A percentile compares a stretch with the other conserved stretches of the same genome.
These are phyloP conservation scores for Plebejus anna DNA, from an alignment of 2,888 invertebrate species.

Conservation along the genomic window DNA sequence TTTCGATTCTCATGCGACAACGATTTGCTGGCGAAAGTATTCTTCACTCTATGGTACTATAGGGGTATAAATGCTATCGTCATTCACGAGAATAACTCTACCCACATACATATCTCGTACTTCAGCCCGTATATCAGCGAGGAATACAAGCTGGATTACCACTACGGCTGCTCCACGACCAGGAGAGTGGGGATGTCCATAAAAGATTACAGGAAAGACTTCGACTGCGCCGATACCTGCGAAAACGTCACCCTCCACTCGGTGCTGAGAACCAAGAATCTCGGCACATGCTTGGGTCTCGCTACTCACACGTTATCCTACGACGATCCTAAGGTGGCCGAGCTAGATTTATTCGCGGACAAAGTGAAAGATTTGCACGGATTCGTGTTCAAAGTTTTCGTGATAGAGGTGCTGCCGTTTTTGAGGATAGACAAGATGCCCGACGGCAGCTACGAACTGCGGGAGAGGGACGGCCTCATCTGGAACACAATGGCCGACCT, in stretches of 20 bases:
- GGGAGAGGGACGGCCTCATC: slow-evolving; percentile 57
- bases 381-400: slow-evolving; percentile 49
- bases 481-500: slow-evolving; percentile 58
- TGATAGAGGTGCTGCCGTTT: slow-evolving; percentile 54
- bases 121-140: slow-evolving; percentile 55
- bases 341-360: slow-evolving; percentile 51
- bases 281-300: slow-evolving; percentile 62
- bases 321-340: slow-evolving; percentile 26
- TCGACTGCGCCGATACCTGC: slow-evolving; percentile 54
- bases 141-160: slow-evolving; percentile 44
- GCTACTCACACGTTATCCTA: slow-evolving; percentile 45
- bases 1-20: slow-evolving; percentile 45
- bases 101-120: slow-evolving; percentile 44
- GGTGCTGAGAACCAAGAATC: slow-evolving; percentile 47
- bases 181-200: slow-evolving; percentile 53
- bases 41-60: slow-evolving; percentile 60
- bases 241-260: slow-evolving; percentile 53
- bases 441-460: slow-evolving; percentile 50
- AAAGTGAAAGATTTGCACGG: slow-evolving; percentile 58
- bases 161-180: slow-evolving; percentile 56
- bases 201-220: slow-evolving; percentile 46
- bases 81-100: slow-evolving; percentile 48
- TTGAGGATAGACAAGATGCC: slow-evolving; percentile 44
- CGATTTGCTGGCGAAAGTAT: slow-evolving; percentile 49
- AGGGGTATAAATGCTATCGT: slow-evolving; percentile 53